A percentile compares a stretch with the other conserved stretches of the same genome.
phyloP scores from a whole-genome alignment of 2,113 vertebrate genomes.

The Ochotona curzoniae region DNA sequence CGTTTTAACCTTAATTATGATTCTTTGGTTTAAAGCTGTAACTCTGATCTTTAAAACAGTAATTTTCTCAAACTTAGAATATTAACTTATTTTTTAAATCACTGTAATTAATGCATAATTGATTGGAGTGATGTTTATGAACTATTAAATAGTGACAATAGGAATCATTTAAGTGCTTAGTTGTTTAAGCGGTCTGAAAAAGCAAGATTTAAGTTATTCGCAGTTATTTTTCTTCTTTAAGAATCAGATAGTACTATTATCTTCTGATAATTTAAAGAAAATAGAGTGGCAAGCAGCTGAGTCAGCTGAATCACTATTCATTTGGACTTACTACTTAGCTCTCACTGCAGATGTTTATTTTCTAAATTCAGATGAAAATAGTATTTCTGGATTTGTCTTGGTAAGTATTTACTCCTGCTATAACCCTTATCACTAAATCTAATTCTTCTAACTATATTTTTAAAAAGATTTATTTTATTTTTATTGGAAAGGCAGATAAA shows the following conservation, averaged over 20 bases:
- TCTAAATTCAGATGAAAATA: slow-evolving; percentile 51
- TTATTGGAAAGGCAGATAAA: no score
- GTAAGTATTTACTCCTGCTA: slow-evolving; percentile 26
- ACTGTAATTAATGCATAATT: slow-evolving; percentile 31
- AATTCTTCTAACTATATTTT: not conserved
- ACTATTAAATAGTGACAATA: slow-evolving; percentile 47
- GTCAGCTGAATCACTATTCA: no score
- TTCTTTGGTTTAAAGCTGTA: not conserved
- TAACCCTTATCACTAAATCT: not conserved
- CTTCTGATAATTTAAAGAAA: slow-evolving; percentile 53
- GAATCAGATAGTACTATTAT: slow-evolving; percentile 9
- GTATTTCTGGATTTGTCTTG: slow-evolving; percentile 30
- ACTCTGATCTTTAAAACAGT: slow-evolving; percentile 41
- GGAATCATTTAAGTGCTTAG: slow-evolving; percentile 59
- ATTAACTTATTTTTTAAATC: slow-evolving; percentile 23
- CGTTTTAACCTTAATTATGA: slow-evolving; percentile 2
- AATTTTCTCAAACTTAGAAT: slow-evolving; percentile 15
- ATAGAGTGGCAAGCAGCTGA: slow-evolving; percentile 21
- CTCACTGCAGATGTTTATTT: slow-evolving; percentile 34
- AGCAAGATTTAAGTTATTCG: slow-evolving; percentile 14
- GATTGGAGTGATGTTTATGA: slow-evolving; percentile 36
- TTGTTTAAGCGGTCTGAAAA: slow-evolving; percentile 42
- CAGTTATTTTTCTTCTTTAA: slow-evolving; percentile 53
- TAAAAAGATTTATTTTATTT: no score
- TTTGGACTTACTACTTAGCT: slow-evolving; percentile 1